Evolutionary conservation across 2,113 vertebrate genomes (phyloP).

Genomic region (Circaetus cinerascens): DNA sequence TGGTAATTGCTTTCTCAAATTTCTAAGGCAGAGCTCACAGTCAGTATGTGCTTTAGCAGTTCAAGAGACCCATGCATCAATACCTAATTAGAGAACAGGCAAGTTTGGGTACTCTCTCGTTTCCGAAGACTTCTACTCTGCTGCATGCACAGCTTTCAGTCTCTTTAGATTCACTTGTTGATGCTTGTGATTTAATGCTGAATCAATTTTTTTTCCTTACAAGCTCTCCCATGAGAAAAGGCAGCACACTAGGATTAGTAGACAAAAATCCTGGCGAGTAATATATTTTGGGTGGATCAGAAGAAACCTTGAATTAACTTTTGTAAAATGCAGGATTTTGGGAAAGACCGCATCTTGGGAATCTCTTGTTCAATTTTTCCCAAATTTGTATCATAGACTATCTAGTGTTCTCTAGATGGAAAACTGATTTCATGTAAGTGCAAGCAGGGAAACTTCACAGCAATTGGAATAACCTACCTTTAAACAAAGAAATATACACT

Average conservation of each 20-base stretch:
- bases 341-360: neutral
- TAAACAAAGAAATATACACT: neutral
- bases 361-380: neutral
- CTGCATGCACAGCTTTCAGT: neutral
- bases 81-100: neutral
- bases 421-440: neutral
- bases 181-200: neutral
- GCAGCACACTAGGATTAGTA: neutral
- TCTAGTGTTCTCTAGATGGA: neutral
- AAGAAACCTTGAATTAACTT: neutral
- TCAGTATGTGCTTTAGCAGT: neutral
- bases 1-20: neutral
- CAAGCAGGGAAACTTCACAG: accelerated
- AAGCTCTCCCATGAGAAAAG: neutral
- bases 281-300: neutral
- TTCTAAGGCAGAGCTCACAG: neutral
- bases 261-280: neutral
- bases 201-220: neutral
- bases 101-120: neutral
- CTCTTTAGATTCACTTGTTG: neutral
- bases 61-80: neutral
- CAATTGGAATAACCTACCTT: neutral
- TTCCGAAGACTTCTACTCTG: neutral
- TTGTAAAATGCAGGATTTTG: neutral
- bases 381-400: neutral